Evolutionary conservation across 2,797 vertebrate species (phyloP).

Genomic region (Anomalospiza imberbis): DNA sequence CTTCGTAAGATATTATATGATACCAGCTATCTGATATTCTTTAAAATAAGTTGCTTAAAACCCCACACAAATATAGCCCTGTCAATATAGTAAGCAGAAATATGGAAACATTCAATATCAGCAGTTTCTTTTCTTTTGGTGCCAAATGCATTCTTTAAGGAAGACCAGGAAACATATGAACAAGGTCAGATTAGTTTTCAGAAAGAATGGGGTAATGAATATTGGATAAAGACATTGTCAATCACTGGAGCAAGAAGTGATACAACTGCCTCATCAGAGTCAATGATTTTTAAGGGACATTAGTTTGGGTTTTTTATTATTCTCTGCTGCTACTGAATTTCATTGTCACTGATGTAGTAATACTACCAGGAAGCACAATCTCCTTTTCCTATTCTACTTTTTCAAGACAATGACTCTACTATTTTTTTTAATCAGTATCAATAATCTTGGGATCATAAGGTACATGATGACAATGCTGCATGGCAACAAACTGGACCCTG

Average conservation of each 20-base stretch:
- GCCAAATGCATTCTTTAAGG: background rate
- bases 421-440: background rate
- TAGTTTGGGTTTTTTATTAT: background rate
- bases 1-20: background rate
- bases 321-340: background rate
- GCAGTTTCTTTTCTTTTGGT: background rate
- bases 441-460: background rate
- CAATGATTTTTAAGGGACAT: background rate
- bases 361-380: background rate
- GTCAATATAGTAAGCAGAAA: background rate
- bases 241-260: background rate
- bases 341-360: background rate
- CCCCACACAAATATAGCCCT: rapidly evolving
- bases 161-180: background rate
- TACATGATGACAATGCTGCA: background rate
- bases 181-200: background rate
- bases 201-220: background rate
- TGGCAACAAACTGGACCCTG: background rate
- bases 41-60: background rate
- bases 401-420: background rate
- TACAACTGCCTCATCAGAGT: background rate
- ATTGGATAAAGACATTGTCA: background rate
- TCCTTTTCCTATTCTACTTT: background rate
- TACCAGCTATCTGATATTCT: background rate
- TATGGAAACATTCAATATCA: background rate